Evolutionary conservation across 1,140 invertebrate species (phyloP).

Genomic region (Drosophila subobscura): DNA sequence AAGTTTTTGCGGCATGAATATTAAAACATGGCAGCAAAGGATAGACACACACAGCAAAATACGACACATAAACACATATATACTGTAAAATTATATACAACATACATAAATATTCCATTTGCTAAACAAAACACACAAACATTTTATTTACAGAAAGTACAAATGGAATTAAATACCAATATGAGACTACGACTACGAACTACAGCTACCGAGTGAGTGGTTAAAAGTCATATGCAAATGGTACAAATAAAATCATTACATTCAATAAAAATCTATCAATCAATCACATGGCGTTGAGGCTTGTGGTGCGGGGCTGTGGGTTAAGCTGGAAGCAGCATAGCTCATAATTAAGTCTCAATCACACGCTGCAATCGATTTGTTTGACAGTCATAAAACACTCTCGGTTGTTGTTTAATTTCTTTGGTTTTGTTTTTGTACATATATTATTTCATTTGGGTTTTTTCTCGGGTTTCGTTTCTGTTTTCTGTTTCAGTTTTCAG

Average conservation of each 20-base stretch:
- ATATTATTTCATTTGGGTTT: slow-evolving; percentile 24
- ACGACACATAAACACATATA: slow-evolving; percentile 22
- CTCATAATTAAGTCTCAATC: slow-evolving; percentile 51
- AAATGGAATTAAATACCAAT: slow-evolving; percentile 56
- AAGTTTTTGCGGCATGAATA: slow-evolving; percentile 65
- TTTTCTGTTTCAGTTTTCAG: slow-evolving; percentile 10
- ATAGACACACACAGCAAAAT: slow-evolving; percentile 9
- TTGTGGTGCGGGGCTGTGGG: neutral
- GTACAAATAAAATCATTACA: slow-evolving; percentile 47
- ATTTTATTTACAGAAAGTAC: slow-evolving; percentile 25
- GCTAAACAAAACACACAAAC: too few relatives aligned
- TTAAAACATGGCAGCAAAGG: slow-evolving; percentile 55
- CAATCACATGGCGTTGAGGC: slow-evolving; percentile 27
- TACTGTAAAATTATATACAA: slow-evolving; percentile 18
- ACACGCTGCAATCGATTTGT: slow-evolving; percentile 59
- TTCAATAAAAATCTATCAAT: slow-evolving; percentile 66
- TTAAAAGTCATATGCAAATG: slow-evolving; percentile 48
- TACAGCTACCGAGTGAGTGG: too few relatives aligned
- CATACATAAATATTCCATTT: slow-evolving; percentile 1
- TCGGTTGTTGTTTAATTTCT: slow-evolving; percentile 15
- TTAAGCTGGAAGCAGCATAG: slow-evolving; percentile 32
- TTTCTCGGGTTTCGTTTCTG: slow-evolving; percentile 14
- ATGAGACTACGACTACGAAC: too few relatives aligned
- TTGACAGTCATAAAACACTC: slow-evolving; percentile 47
- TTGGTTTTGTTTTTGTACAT: slow-evolving; percentile 25